Evolutionary conservation across 92 coral and sea anemone species (phyloP).

Genomic region (Zoanthus solanderi): DNA sequence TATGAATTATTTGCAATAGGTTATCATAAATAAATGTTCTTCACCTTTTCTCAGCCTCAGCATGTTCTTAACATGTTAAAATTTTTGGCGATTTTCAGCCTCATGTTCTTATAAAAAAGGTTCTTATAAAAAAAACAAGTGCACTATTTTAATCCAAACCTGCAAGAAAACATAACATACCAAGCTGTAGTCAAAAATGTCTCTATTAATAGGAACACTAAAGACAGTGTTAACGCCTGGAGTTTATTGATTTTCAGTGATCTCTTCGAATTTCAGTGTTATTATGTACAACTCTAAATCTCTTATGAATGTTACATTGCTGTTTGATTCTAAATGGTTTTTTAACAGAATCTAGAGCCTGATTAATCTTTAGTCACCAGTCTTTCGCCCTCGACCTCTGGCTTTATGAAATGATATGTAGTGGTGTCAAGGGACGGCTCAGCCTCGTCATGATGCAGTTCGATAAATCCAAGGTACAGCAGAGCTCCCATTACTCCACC

Average conservation of each 20-base stretch:
- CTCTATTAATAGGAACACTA: not conserved
- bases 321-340: not conserved
- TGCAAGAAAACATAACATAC: not conserved
- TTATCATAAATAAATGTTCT: too few relatives aligned
- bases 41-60: too few relatives aligned
- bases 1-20: too few relatives aligned
- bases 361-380: conserved; percentile 9
- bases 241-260: not conserved
- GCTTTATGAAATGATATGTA: conserved; percentile 23
- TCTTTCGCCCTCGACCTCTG: conserved; percentile 18
- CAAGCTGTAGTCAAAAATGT: not conserved
- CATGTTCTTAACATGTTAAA: too few relatives aligned
- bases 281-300: not conserved
- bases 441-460: conserved; percentile 23
- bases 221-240: not conserved
- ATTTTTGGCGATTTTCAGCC: too few relatives aligned
- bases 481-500: conserved; percentile 44
- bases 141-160: too few relatives aligned
- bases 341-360: not conserved
- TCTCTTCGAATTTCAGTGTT: not conserved
- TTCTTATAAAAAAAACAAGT: too few relatives aligned
- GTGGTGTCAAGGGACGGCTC: conserved; percentile 19
- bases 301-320: not conserved
- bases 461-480: conserved; percentile 33
- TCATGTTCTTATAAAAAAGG: too few relatives aligned